These are phyloP conservation scores for Phytoseiulus persimilis DNA, from an alignment of 2,888 invertebrate genomes.

Conservation along the genomic window DNA sequence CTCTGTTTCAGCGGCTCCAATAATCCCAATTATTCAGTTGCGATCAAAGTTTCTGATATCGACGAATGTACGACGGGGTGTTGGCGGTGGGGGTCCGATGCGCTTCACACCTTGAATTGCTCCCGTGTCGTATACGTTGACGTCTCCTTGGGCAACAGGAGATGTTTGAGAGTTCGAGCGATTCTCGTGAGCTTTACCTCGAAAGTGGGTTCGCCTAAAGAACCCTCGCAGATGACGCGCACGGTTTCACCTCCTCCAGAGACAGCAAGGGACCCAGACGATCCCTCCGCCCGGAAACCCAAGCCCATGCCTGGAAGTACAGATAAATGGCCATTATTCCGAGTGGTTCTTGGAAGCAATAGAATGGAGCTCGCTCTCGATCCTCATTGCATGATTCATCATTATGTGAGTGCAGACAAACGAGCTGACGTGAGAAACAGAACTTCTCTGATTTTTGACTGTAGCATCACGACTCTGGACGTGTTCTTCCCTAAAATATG, in stretches of 20 bases:
- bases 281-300: constrained; percentile 33
- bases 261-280: constrained; percentile 19
- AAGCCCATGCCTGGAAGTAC: constrained; percentile 31
- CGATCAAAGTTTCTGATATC: neutral
- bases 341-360: neutral
- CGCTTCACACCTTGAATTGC: constrained; percentile 30
- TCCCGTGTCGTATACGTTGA: constrained; percentile 37
- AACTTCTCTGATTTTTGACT: too few relatives aligned
- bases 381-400: too few relatives aligned
- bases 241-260: constrained; percentile 14
- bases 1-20: neutral
- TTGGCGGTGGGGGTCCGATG: neutral
- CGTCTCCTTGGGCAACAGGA: constrained; percentile 32
- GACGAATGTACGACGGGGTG: neutral
- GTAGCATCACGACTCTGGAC: too few relatives aligned
- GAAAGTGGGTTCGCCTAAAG: constrained; percentile 20
- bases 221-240: constrained; percentile 33
- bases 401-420: too few relatives aligned
- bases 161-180: constrained; percentile 33
- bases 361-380: neutral
- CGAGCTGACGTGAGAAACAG: too few relatives aligned
- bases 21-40: neutral
- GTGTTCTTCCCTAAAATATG: too few relatives aligned
- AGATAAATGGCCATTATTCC: neutral
- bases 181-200: constrained; percentile 21